phyloP scores from a whole-genome alignment of 2,888 invertebrate genomes.

The Cyclophora albipunctata region DNA sequence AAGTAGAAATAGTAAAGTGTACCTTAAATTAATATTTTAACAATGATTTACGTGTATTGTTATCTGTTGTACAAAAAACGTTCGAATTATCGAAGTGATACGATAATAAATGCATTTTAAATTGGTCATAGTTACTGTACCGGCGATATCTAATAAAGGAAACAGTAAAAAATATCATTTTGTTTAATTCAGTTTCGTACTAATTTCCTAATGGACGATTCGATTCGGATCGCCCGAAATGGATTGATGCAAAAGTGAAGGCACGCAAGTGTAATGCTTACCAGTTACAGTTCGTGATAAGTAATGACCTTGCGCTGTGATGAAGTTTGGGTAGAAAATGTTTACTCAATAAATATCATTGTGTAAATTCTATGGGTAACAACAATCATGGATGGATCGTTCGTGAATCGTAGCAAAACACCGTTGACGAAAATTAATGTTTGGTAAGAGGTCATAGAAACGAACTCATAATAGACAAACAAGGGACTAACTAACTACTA shows the following conservation, averaged over 20 bases:
- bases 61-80: slow-evolving; percentile 63
- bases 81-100: slow-evolving; percentile 57
- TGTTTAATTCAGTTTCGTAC: slow-evolving; percentile 9
- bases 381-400: too few species aligned
- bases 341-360: slow-evolving; percentile 35
- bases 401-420: too few species aligned
- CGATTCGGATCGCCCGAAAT: slow-evolving; percentile 7
- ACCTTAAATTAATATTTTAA: slow-evolving; percentile 26
- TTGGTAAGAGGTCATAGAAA: too few species aligned
- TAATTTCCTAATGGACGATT: slow-evolving; percentile 21
- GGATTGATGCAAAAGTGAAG: slow-evolving; percentile 21
- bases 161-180: slow-evolving; percentile 36
- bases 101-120: slow-evolving; percentile 63
- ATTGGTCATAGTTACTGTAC: slow-evolving; percentile 64
- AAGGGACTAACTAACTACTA: too few species aligned
- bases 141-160: slow-evolving; percentile 66
- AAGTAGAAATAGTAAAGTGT: slow-evolving; percentile 37
- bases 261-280: slow-evolving; percentile 20
- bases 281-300: slow-evolving; percentile 3
- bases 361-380: slow-evolving; percentile 22
- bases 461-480: too few species aligned
- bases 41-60: slow-evolving; percentile 34
- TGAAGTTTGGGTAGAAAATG: slow-evolving; percentile 24
- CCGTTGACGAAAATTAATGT: too few species aligned
- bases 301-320: slow-evolving; percentile 36